Base-by-base conservation (phyloP, 64 coral and sea anemone species). In the Catalaphyllia jardinei region DNA sequence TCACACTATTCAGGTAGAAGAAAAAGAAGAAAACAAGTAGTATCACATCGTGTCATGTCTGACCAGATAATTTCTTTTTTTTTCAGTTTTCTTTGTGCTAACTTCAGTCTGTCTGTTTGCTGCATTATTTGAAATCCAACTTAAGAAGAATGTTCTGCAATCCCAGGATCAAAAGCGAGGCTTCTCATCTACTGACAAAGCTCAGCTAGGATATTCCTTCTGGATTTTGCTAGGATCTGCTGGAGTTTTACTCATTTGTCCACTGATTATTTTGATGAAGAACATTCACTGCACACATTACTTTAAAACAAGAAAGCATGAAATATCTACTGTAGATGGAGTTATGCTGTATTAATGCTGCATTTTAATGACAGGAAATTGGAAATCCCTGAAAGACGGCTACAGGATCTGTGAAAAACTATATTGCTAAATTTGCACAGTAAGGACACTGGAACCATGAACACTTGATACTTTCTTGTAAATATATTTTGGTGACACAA, bases 341-440 rank as follows among this genome's bases (percentile, higher is more conserved):
- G 95, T 97, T 5, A 97, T 97, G 95, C 81, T 96, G 46, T 96
- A 96, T 77, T 96, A 87, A n/a, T 15, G 7, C 10, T 57, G 54
- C 15, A 7, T 57, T 57, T 57, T 57, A 7, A 57, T 57, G 15
- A 57, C 10, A 35, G 3, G 42, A 46, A 46, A 46, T 6, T 5
- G 42, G 42, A 46, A 8, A 46, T 46, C 42, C 42, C 42, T 46
- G 42, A 3, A 46, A 46, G 42, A 46, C 4, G 42, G 42, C 42
- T 46, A 46, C 3, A 46, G 42, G 42, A 46, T 46, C 42, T 46
- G 4, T 46, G 42, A 46, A 46, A 46, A 46, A 46, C 6, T 46
- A 5, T 46, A 46, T 46, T 46, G 42, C 42, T 46, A 46, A 46
- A 46, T 46, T 4, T 46, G 4, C 42, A 46, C 42, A 46, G 42